Evolutionary conservation across 1,140 invertebrate genomes (phyloP).

Genomic region (Neotoxoptera formosana): DNA sequence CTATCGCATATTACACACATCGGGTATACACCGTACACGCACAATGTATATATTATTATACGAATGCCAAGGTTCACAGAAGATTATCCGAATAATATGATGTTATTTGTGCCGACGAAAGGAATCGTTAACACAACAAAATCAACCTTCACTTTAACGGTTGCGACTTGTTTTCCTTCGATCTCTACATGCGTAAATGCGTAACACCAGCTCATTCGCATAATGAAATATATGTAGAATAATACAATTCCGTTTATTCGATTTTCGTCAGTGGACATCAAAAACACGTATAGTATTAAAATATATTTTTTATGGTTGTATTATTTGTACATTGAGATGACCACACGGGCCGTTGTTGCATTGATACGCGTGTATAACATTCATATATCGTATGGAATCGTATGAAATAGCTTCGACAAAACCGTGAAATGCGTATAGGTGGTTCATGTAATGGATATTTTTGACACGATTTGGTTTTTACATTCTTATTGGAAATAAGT

Average conservation of each 20-base stretch:
- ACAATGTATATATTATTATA: slow-evolving; percentile 11
- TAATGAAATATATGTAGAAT: not conserved
- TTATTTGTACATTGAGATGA: not conserved
- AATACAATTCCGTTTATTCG: not conserved
- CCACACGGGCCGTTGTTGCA: not conserved
- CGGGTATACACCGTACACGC: not conserved
- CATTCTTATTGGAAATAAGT: not conserved
- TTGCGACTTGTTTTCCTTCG: not conserved
- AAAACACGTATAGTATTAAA: not conserved
- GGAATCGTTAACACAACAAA: slow-evolving; percentile 1
- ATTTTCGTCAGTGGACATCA: not conserved
- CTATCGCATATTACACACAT: not conserved
- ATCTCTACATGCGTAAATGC: slow-evolving; percentile 11
- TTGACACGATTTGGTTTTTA: not conserved
- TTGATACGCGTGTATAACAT: too few relatives aligned
- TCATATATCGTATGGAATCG: not conserved
- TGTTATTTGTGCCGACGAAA: not conserved
- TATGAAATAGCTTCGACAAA: not conserved
- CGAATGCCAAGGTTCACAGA: slow-evolving; percentile 1
- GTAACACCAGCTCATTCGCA: not conserved
- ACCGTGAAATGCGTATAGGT: not conserved
- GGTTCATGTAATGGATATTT: not conserved
- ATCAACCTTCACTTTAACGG: slow-evolving; percentile 28
- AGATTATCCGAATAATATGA: slow-evolving; percentile 3
- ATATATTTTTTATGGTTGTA: not conserved